phyloP scores from a whole-genome alignment of 2,797 vertebrate genomes.

The Loris lydekkerianus region DNA sequence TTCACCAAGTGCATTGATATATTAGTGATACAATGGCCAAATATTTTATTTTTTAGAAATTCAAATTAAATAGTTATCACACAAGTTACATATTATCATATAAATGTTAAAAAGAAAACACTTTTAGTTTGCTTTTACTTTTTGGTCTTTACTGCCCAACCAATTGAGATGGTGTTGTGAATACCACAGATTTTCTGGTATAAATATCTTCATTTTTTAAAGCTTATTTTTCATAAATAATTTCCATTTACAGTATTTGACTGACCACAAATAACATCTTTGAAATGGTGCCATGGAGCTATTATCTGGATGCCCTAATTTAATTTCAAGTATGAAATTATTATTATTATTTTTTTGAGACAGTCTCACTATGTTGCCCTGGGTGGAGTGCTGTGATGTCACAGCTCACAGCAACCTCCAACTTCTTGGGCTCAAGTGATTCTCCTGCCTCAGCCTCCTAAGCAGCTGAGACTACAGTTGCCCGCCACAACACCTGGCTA shows the following conservation, averaged over 20 bases:
- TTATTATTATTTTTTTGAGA: neutral
- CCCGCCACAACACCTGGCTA: too few species aligned
- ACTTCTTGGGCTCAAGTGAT: too few species aligned
- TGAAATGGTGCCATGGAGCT: neutral
- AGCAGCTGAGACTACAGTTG: too few species aligned
- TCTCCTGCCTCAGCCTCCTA: too few species aligned
- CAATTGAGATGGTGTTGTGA: neutral
- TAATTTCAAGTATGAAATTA: slow-evolving; percentile 47
- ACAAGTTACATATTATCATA: neutral
- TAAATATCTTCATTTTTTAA: neutral
- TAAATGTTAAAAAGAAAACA: neutral
- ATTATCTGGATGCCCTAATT: neutral
- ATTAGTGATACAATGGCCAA: neutral
- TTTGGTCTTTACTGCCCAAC: neutral
- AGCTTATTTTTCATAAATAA: neutral
- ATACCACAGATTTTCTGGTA: neutral
- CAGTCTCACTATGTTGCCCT: too few species aligned
- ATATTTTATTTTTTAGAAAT: slow-evolving; percentile 20
- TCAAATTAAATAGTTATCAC: neutral
- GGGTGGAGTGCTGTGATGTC: too few species aligned
- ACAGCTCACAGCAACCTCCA: too few species aligned
- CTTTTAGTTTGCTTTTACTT: neutral
- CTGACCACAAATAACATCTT: slow-evolving; percentile 5
- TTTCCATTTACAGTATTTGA: neutral
- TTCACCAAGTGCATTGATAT: neutral